Conservation (phyloP, 2,113 vertebrate species). For the Planiliza haematocheilus region DNA sequence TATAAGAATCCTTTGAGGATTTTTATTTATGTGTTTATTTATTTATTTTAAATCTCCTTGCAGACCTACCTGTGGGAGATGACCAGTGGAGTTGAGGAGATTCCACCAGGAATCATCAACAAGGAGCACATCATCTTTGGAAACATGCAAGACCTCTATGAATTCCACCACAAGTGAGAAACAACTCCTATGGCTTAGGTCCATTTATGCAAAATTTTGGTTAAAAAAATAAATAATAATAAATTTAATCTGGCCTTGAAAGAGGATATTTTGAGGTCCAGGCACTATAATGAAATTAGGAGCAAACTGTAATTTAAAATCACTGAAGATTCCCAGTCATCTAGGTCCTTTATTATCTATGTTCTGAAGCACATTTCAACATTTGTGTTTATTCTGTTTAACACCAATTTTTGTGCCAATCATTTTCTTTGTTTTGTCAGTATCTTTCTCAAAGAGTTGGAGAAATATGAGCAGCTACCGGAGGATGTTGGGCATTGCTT, state of each 20-base stretch:
- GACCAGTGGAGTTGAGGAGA: constrained; percentile 98
- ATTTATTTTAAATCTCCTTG: background rate
- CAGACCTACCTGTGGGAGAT: constrained; percentile 99
- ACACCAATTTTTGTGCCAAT: background rate
- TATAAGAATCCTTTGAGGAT: background rate
- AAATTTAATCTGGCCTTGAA: too few relatives aligned
- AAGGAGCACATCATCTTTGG: constrained; percentile 99
- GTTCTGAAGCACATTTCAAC: background rate
- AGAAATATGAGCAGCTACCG: constrained; percentile 98
- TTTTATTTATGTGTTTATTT: background rate
- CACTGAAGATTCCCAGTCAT: too few relatives aligned
- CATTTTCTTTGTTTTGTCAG: constrained; percentile 69
- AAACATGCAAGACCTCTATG: constrained; percentile 98
- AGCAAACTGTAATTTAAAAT: too few relatives aligned
- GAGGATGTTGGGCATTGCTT: constrained; percentile 99
- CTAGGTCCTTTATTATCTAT: too few relatives aligned
- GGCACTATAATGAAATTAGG: too few relatives aligned
- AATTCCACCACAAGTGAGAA: constrained; percentile 99
- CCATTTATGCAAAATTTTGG: too few relatives aligned
- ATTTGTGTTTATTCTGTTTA: background rate
- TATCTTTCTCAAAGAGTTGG: constrained; percentile 98
- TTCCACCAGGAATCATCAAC: constrained; percentile 96
- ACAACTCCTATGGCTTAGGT: background rate
- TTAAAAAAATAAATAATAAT: too few relatives aligned
- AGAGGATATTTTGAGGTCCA: too few relatives aligned